Percentiles rank a stretch among this genome's conserved stretches.
These are phyloP conservation scores for Tetrax tetrax DNA, from an alignment of 2,113 vertebrate species.

Conservation along the genomic window DNA sequence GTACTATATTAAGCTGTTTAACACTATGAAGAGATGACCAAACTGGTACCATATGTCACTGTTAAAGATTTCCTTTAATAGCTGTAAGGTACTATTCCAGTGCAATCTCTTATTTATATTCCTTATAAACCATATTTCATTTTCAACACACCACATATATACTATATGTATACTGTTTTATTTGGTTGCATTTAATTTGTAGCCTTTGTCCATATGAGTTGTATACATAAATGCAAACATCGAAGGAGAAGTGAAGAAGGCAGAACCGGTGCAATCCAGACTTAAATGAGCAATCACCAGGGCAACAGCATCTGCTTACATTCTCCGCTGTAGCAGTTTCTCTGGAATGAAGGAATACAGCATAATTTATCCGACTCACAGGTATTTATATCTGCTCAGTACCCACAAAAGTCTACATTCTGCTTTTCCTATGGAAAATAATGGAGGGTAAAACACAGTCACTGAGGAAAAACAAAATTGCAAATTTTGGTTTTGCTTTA, in stretches of 20 bases:
- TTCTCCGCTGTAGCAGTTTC: not conserved
- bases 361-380: constrained; percentile 40
- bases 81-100: not conserved
- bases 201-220: not conserved
- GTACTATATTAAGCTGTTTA: not conserved
- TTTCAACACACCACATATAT: not conserved
- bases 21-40: not conserved
- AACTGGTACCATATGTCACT: not conserved
- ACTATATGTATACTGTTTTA: not conserved
- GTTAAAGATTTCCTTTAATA: not conserved
- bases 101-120: not conserved
- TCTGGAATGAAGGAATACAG: not conserved
- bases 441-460: not conserved
- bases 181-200: not conserved
- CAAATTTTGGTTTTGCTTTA: not conserved
- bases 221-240: not conserved
- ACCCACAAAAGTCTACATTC: not conserved
- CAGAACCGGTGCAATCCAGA: not conserved
- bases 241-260: not conserved
- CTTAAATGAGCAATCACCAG: constrained; percentile 17
- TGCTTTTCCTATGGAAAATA: not conserved
- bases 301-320: constrained; percentile 23
- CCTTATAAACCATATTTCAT: not conserved
- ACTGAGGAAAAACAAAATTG: not conserved
- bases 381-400: constrained; percentile 44